These are phyloP conservation scores for Rissa tridactyla DNA, from an alignment of 2,113 vertebrate species.

Conservation along the genomic window DNA sequence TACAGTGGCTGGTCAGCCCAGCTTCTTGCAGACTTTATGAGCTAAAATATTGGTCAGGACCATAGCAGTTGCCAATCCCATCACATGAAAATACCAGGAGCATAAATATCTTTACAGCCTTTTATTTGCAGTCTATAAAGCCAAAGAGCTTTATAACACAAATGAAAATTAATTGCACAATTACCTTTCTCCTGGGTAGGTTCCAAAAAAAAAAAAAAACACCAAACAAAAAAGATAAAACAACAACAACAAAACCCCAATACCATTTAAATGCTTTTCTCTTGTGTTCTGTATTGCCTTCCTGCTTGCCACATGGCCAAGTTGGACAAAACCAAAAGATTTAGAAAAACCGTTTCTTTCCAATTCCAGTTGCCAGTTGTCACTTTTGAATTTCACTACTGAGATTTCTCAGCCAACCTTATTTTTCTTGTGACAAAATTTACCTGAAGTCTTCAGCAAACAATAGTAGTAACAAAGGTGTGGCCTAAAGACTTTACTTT, in stretches of 20 bases:
- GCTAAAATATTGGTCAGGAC: not conserved
- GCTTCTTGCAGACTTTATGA: not conserved
- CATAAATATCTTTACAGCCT: constrained; percentile 29
- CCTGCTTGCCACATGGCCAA: not conserved
- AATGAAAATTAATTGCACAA: constrained; percentile 44
- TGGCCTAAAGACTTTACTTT: not conserved
- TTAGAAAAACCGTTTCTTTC: not conserved
- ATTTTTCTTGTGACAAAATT: not conserved
- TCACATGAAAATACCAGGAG: not conserved
- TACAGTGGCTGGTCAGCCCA: not conserved
- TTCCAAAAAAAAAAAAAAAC: not conserved
- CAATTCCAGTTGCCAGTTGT: not conserved
- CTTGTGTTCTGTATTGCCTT: not conserved
- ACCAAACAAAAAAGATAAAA: not conserved
- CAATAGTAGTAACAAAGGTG: not conserved
- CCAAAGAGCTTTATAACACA: not conserved
- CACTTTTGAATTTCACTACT: not conserved
- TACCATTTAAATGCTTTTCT: not conserved
- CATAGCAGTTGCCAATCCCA: not conserved
- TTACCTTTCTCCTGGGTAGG: not conserved
- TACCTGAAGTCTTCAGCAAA: not conserved
- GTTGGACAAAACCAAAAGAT: not conserved
- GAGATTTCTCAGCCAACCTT: not conserved
- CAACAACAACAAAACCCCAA: not conserved
- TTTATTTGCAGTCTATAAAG: constrained; percentile 41